phyloP scores from a whole-genome alignment of 2,888 invertebrate genomes.

The Idaea dimidiata region DNA sequence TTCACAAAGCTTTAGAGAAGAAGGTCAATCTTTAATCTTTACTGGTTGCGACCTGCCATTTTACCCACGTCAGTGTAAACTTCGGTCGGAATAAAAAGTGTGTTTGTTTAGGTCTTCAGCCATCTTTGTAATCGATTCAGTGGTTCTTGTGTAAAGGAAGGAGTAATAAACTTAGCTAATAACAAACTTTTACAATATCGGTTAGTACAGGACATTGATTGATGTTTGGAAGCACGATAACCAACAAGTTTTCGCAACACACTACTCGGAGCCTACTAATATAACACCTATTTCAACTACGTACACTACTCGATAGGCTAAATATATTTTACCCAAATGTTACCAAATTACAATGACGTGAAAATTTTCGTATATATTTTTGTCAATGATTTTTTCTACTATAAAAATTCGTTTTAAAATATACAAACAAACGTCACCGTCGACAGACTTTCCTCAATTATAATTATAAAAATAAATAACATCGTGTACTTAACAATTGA shows the following conservation, averaged over 20 bases:
- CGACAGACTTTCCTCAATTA: not conserved
- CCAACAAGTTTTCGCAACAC: constrained; percentile 19
- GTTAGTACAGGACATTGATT: not conserved
- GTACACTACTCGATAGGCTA: constrained; percentile 11
- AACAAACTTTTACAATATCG: too few relatives aligned
- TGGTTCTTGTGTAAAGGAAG: too few relatives aligned
- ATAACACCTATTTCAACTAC: constrained; percentile 54
- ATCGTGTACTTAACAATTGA: not conserved
- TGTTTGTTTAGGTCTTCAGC: too few relatives aligned
- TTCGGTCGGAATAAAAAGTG: too few relatives aligned
- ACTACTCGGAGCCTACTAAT: constrained; percentile 37
- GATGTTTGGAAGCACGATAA: constrained; percentile 43
- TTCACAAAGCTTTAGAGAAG: not conserved
- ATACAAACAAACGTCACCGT: constrained; percentile 4
- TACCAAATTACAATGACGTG: constrained; percentile 22
- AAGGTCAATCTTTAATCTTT: not conserved
- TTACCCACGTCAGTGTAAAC: too few relatives aligned
- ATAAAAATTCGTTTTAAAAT: constrained; percentile 24
- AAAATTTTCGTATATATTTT: constrained; percentile 20
- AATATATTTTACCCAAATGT: constrained; percentile 2
- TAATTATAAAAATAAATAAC: constrained; percentile 3
- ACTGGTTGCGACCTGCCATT: not conserved
- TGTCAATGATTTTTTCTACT: constrained; percentile 13
- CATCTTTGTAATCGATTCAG: too few relatives aligned
- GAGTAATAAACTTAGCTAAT: too few relatives aligned